These are phyloP conservation scores for Rhynchomys soricoides DNA, from an alignment of 2,113 vertebrate species.

Conservation along the genomic window DNA sequence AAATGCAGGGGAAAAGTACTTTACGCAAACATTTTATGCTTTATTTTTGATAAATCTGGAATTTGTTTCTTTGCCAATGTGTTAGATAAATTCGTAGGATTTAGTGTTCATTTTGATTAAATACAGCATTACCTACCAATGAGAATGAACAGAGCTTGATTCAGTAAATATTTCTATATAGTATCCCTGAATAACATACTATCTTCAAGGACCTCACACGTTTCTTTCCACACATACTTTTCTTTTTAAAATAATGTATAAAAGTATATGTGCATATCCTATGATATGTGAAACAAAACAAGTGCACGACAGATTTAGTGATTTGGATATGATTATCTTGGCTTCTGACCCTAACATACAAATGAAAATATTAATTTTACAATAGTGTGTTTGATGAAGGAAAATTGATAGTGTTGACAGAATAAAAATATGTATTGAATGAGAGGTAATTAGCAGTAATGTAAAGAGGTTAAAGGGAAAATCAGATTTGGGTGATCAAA, in stretches of 20 bases:
- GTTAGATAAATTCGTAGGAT: not conserved
- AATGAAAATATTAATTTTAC: not conserved
- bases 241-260: not conserved
- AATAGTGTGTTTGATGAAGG: not conserved
- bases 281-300: not conserved
- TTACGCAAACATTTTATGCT: not conserved
- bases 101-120: not conserved
- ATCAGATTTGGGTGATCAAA: not conserved
- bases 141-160: not conserved
- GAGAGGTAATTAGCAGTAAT: not conserved
- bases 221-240: not conserved
- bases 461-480: not conserved
- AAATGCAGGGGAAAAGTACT: not conserved
- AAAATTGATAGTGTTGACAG: not conserved
- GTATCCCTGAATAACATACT: no score
- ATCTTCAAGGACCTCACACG: not conserved
- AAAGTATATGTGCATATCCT: not conserved
- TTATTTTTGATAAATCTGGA: not conserved
- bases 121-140: not conserved
- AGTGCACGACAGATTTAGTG: not conserved
- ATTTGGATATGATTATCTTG: not conserved
- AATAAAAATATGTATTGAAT: not conserved
- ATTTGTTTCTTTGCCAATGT: not conserved
- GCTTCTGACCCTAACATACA: not conserved
- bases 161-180: not conserved